Base-by-base conservation (phyloP, 2,797 vertebrate species). In the Phataginus tetradactyla region DNA sequence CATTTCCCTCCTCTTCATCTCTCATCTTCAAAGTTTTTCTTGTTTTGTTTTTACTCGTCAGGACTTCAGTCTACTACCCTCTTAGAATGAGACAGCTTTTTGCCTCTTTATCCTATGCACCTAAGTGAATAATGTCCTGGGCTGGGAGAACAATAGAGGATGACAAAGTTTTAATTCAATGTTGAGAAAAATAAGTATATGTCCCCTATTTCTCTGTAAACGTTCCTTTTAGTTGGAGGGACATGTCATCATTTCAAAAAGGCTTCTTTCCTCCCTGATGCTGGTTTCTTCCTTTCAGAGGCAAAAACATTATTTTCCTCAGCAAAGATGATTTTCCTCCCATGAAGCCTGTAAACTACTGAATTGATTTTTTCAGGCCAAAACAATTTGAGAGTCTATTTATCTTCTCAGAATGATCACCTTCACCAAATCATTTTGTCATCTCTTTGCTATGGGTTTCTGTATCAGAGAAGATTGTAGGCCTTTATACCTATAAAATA, bases 371-470 rank as follows among this genome's bases (percentile, higher is more conserved):
- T 45, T 96, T 95, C 51, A 94, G 91, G 53, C 32, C 81, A 39
- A 96, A 97, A 95, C 94, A 72, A 97, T 97, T 96, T 96, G 49
- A 91, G 59, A 93, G n/a, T 92, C 96, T 91, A 64, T 96, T 95
- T 96, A 88, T 96, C 94, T 96, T 96, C 77, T 93, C 83, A 29
- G 86, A 68, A 87, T 84, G 57, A 74, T 91, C 81, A 75, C 95
- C 77, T 88, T 86, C 86, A 77, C 55, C 74, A 93, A 94, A 92
- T 96, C 88, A 93, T 79, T 88, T 17, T 96, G 94, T 66, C 83
- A 78, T 97, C 32, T 87, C 61, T 96, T 84, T 93, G 74, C 96
- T 94, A 51, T 64, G 1, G 32, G 49, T 45, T 96, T 93, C 75
- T 86, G 51, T 85, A 93, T 94, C 78, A 93, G 69, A 97, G 83